Evolutionary conservation across 2,888 invertebrate genomes (phyloP).

Genomic region (Sepioteuthis lessoniana): DNA sequence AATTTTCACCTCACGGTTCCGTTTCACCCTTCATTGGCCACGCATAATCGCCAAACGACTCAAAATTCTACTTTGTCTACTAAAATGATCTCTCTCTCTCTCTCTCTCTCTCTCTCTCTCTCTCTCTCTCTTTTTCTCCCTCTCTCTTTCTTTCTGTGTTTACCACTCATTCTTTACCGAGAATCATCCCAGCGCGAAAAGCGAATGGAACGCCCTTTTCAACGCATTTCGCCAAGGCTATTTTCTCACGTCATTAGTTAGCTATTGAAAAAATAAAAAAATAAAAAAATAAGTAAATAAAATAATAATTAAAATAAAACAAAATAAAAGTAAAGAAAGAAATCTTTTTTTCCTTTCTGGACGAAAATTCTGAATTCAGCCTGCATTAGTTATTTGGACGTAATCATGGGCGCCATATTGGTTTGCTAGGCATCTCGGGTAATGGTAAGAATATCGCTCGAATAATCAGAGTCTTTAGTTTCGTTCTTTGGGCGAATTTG

Average conservation of each 20-base stretch:
- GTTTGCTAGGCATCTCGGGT: background rate
- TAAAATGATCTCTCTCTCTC: background rate
- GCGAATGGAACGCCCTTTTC: background rate
- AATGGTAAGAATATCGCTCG: background rate
- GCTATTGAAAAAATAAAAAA: background rate
- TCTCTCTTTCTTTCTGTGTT: background rate
- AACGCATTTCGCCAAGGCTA: background rate
- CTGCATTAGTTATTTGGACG: background rate
- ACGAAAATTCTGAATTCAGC: background rate
- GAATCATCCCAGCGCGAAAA: background rate
- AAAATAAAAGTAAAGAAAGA: background rate
- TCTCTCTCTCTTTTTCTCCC: background rate
- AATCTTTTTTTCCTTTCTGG: background rate
- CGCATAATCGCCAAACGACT: constrained; percentile 2
- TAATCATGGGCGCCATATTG: constrained; percentile 7
- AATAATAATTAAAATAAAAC: too few species aligned
- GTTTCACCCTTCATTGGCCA: constrained; percentile 9
- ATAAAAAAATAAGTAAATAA: too few species aligned
- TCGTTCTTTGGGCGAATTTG: constrained; percentile 16
- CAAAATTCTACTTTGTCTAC: background rate
- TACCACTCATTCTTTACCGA: background rate
- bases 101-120: background rate
- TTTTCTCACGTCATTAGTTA: background rate
- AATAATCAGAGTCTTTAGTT: constrained; percentile 21
- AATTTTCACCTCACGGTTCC: background rate